Percentiles rank a stretch among this genome's conserved stretches.
Evolutionary conservation across 2,113 vertebrate species (phyloP).

Genomic region (Danionella cerebrum): DNA sequence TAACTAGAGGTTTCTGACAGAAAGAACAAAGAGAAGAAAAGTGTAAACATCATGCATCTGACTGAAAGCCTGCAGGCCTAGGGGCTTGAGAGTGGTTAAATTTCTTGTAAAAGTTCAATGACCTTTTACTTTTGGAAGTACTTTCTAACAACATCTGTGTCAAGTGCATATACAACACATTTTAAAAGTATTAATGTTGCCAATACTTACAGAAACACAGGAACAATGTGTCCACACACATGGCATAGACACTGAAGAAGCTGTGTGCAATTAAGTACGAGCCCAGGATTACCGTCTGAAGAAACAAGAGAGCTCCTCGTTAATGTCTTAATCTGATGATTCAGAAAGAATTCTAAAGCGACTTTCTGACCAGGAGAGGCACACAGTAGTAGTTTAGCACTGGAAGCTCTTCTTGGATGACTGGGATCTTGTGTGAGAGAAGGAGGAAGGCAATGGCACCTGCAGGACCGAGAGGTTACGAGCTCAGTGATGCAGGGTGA

Average conservation of each 20-base stretch:
- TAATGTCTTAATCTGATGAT: neutral
- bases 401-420: slow-evolving; percentile 70
- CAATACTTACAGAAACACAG: slow-evolving; percentile 89
- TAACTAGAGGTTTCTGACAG: too few species aligned
- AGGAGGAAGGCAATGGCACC: slow-evolving; percentile 78
- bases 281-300: slow-evolving; percentile 76
- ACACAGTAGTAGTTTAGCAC: slow-evolving; percentile 83
- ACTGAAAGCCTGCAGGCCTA: too few species aligned
- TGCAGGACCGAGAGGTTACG: slow-evolving; percentile 46
- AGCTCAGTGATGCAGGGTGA: neutral
- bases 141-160: too few species aligned
- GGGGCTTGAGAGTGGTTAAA: too few species aligned
- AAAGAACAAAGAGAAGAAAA: too few species aligned
- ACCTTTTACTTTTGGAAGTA: too few species aligned
- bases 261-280: slow-evolving; percentile 83
- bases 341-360: neutral
- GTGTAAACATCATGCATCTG: too few species aligned
- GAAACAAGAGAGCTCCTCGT: slow-evolving; percentile 5
- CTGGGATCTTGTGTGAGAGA: slow-evolving; percentile 73
- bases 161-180: neutral
- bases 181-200: neutral
- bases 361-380: slow-evolving; percentile 76
- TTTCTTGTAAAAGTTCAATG: too few species aligned
- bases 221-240: slow-evolving; percentile 89
- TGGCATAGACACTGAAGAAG: slow-evolving; percentile 91